Percentiles rank a stretch among this genome's conserved stretches.
These are phyloP conservation scores for Sceloporus tristichus DNA, from an alignment of 2,113 vertebrate genomes.

Conservation along the genomic window DNA sequence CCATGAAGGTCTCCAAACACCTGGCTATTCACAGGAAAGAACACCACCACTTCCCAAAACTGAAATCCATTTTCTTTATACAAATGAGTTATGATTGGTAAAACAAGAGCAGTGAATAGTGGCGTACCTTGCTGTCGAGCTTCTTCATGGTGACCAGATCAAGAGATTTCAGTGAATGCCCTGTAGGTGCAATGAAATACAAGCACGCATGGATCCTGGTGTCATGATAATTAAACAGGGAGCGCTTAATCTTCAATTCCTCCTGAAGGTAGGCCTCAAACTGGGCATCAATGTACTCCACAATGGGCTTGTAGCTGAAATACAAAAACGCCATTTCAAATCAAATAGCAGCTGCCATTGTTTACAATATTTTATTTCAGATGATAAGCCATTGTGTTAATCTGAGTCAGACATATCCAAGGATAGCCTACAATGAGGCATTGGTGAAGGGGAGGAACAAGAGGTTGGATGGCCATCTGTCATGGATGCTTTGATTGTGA, in stretches of 20 bases:
- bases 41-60: not conserved
- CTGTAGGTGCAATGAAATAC: constrained; percentile 85
- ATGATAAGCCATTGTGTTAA: no score
- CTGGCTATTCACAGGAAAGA: not conserved
- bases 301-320: constrained; percentile 84
- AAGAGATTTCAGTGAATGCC: constrained; percentile 84
- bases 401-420: not conserved
- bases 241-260: constrained; percentile 85
- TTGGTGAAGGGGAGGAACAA: not conserved
- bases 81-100: no score
- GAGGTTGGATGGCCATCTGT: no score
- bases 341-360: not conserved
- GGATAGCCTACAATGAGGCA: not conserved
- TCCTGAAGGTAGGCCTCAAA: constrained; percentile 87
- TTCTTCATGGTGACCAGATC: constrained; percentile 89
- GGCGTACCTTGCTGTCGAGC: constrained; percentile 85
- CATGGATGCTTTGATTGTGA: no score
- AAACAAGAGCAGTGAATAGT: not conserved
- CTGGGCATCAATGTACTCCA: constrained; percentile 85
- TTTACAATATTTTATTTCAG: not conserved
- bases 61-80: not conserved
- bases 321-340: not conserved
- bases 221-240: constrained; percentile 85
- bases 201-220: constrained; percentile 84
- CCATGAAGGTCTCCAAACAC: not conserved